phyloP scores from a whole-genome alignment of 2,113 vertebrate genomes.

The Misgurnus mizolepis region DNA sequence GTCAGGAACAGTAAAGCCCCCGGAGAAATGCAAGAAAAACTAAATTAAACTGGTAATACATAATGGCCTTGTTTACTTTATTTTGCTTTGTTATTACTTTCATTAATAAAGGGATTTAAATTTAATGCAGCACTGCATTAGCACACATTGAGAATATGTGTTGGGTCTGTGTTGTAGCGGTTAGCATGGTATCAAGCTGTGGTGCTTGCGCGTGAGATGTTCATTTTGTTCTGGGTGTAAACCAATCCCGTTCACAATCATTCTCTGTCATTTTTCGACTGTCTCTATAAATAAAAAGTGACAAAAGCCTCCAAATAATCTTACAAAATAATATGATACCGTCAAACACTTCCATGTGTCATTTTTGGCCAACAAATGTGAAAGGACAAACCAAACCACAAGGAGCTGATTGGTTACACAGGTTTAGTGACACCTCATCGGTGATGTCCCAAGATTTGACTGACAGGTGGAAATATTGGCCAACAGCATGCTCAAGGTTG shows the following conservation, averaged over 20 bases:
- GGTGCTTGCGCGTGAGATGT: no score
- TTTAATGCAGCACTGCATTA: no score
- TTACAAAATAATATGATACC: background rate
- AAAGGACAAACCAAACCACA: slow-evolving; percentile 38
- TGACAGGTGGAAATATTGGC: slow-evolving; percentile 62
- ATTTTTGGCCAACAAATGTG: slow-evolving; percentile 49
- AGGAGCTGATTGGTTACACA: slow-evolving; percentile 42
- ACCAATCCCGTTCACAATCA: no score
- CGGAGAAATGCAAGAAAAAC: background rate
- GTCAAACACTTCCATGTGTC: background rate
- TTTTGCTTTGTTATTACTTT: background rate
- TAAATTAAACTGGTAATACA: slow-evolving; percentile 34
- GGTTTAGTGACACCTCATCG: slow-evolving; percentile 43
- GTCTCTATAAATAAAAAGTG: background rate
- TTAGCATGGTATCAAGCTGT: no score
- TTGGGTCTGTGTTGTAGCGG: no score
- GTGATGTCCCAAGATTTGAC: slow-evolving; percentile 49
- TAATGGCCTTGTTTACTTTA: slow-evolving; percentile 11
- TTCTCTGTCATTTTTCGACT: background rate
- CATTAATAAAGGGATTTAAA: no score
- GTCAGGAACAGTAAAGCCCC: slow-evolving; percentile 54
- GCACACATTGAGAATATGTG: no score
- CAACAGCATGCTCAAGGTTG: slow-evolving; percentile 45
- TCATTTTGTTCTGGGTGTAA: no score
- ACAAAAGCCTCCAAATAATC: background rate